These are phyloP conservation scores for Watsonalla cultraria DNA, from an alignment of 2,888 invertebrate species.

Conservation along the genomic window DNA sequence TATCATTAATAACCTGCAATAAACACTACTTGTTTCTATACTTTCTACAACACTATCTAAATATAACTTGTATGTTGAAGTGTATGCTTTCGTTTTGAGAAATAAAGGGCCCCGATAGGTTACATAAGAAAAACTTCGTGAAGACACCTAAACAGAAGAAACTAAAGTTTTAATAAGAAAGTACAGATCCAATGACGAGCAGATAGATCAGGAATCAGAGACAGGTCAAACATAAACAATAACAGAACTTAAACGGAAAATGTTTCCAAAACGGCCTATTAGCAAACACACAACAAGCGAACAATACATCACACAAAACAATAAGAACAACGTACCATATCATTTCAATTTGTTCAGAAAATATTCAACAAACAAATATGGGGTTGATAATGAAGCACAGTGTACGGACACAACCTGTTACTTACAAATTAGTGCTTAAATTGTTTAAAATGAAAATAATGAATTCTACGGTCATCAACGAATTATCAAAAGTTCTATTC, in stretches of 20 bases:
- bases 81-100: constrained; percentile 7
- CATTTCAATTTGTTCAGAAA: constrained; percentile 24
- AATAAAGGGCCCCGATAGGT: constrained; percentile 9
- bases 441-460: constrained; percentile 59
- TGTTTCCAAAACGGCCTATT: constrained; percentile 77
- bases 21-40: constrained; percentile 17
- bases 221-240: constrained; percentile 41
- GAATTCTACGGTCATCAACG: constrained; percentile 47
- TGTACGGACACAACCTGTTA: constrained; percentile 52
- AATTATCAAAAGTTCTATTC: constrained; percentile 48
- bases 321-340: constrained; percentile 60
- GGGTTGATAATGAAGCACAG: constrained; percentile 58
- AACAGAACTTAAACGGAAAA: constrained; percentile 46
- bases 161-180: constrained; percentile 22
- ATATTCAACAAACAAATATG: constrained; percentile 45
- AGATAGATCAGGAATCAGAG: constrained; percentile 53
- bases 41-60: constrained; percentile 23
- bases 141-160: constrained; percentile 21
- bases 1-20: constrained; percentile 16
- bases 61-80: constrained; percentile 13
- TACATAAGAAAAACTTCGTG: constrained; percentile 13
- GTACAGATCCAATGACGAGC: constrained; percentile 43
- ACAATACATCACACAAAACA: constrained; percentile 66
- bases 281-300: constrained; percentile 77
- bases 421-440: constrained; percentile 56